Evolutionary conservation across 2,113 vertebrate genomes (phyloP).

Genomic region (Ciconia boyciana): DNA sequence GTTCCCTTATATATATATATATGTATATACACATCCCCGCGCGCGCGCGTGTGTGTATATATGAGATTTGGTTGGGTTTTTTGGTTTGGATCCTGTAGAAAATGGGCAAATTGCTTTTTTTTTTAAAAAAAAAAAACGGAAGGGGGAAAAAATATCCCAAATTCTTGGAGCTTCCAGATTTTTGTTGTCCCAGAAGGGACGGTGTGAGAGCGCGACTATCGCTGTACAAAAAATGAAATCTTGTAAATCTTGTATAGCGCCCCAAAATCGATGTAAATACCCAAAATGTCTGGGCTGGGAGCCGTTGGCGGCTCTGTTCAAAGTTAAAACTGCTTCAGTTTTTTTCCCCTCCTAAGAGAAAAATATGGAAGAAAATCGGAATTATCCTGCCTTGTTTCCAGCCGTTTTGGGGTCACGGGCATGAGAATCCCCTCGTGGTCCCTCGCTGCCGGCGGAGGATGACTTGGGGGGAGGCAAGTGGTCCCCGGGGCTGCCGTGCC

Average conservation of each 20-base stretch:
- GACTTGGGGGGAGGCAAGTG: background rate
- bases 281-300: constrained; percentile 29
- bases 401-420: constrained; percentile 39
- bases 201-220: background rate
- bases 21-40: background rate
- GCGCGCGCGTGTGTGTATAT: background rate
- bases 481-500: background rate
- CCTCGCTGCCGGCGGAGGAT: constrained; percentile 35
- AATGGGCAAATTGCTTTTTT: background rate
- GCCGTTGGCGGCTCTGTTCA: background rate
- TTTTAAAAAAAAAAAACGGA: background rate
- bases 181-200: constrained; percentile 36
- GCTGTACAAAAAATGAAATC: constrained; percentile 39
- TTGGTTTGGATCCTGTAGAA: constrained; percentile 7
- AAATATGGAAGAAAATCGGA: background rate
- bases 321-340: background rate
- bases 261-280: constrained; percentile 56
- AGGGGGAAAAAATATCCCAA: background rate
- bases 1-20: background rate
- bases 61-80: background rate
- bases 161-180: constrained; percentile 33
- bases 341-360: background rate
- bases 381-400: constrained; percentile 55
- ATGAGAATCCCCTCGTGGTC: constrained; percentile 62
- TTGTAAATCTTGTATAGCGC: constrained; percentile 51